Evolutionary conservation across 2,888 invertebrate genomes (phyloP).

Genomic region (Hedychridium roseum): DNA sequence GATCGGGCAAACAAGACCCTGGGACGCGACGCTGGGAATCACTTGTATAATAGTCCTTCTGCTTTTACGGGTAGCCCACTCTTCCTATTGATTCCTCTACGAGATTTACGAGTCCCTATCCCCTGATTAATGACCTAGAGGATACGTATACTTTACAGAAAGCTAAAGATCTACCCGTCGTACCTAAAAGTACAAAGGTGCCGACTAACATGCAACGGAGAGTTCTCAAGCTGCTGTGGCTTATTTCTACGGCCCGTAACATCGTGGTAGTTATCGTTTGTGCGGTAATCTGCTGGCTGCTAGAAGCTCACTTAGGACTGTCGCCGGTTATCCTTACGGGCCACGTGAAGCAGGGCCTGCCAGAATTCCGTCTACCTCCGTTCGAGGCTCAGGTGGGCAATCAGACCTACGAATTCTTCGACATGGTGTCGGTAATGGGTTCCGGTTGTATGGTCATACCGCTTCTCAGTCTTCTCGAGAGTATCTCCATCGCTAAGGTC

Average conservation of each 20-base stretch:
- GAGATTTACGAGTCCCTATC: conserved; percentile 6
- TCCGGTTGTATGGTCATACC: conserved; percentile 75
- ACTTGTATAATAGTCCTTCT: conserved; percentile 75
- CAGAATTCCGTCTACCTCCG: conserved; percentile 71
- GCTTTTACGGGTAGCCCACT: conserved; percentile 71
- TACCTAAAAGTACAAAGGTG: conserved; percentile 63
- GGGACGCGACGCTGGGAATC: conserved; percentile 76
- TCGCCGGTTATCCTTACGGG: conserved; percentile 75
- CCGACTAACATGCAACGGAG: conserved; percentile 62
- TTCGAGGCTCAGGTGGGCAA: conserved; percentile 71
- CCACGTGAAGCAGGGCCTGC: conserved; percentile 76
- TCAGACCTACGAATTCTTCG: conserved; percentile 66
- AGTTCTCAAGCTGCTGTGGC: conserved; percentile 72
- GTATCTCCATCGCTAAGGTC: conserved; percentile 77
- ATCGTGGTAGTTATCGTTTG: conserved; percentile 79
- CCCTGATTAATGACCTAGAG: no score
- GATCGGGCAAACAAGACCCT: conserved; percentile 74
- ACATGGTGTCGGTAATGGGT: conserved; percentile 70
- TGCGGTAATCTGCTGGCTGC: conserved; percentile 72
- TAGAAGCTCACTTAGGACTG: conserved; percentile 68
- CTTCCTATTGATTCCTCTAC: background rate
- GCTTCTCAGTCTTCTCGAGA: conserved; percentile 73
- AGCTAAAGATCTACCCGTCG: conserved; percentile 72
- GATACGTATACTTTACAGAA: no score
- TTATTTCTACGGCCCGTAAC: conserved; percentile 78